These are phyloP conservation scores for Vimba vimba DNA, from an alignment of 2,113 vertebrate genomes.

Conservation along the genomic window DNA sequence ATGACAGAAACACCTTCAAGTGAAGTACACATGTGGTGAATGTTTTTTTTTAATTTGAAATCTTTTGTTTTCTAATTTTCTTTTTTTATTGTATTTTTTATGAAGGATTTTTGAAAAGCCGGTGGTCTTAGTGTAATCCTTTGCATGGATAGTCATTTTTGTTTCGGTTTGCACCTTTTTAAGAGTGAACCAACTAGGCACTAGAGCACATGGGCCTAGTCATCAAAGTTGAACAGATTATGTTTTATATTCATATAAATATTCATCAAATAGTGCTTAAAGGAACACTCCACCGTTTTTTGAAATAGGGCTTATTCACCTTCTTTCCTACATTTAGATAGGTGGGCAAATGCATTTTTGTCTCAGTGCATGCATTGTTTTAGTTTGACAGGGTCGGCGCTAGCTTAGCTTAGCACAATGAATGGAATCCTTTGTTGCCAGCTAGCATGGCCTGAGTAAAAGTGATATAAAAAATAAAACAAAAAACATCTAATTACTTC, in stretches of 20 bases:
- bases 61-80: constrained; percentile 55
- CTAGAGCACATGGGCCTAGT: constrained; percentile 23
- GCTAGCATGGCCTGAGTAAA: too few relatives aligned
- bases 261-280: background rate
- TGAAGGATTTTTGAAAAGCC: constrained; percentile 41
- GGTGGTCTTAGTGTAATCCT: constrained; percentile 43
- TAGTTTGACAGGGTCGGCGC: too few relatives aligned
- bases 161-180: constrained; percentile 57
- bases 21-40: constrained; percentile 3
- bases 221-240: constrained; percentile 24
- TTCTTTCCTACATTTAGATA: too few relatives aligned
- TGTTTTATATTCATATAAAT: background rate
- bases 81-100: constrained; percentile 39
- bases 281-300: too few relatives aligned
- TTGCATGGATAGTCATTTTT: constrained; percentile 57
- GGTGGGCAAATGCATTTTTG: too few relatives aligned
- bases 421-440: too few relatives aligned
- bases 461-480: too few relatives aligned
- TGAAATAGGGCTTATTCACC: too few relatives aligned
- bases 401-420: too few relatives aligned
- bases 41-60: constrained; percentile 34
- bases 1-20: background rate
- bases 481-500: too few relatives aligned
- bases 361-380: too few relatives aligned
- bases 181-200: constrained; percentile 36